phyloP scores from a whole-genome alignment of 2,113 vertebrate species.

The Sorex araneus region DNA sequence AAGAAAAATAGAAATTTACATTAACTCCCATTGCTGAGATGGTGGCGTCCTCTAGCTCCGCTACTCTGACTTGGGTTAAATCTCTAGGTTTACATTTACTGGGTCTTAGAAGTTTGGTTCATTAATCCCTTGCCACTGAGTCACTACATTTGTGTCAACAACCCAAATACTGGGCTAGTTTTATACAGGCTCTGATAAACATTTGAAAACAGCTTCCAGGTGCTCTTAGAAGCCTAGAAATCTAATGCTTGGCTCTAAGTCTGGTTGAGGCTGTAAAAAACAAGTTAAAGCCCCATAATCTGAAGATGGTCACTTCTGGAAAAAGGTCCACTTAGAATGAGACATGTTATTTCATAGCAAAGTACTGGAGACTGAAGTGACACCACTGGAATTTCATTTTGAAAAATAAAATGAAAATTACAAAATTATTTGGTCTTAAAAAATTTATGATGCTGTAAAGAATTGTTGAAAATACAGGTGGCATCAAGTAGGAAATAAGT shows the following conservation, averaged over 20 bases:
- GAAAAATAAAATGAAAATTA: slow-evolving; percentile 41
- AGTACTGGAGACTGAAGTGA: neutral
- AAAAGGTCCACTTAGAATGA: neutral
- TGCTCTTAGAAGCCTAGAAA: neutral
- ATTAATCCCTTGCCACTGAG: slow-evolving; percentile 18
- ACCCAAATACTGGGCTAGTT: neutral
- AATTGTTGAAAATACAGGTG: neutral
- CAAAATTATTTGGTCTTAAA: slow-evolving; percentile 35
- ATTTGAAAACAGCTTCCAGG: neutral
- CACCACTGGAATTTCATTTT: slow-evolving; percentile 41
- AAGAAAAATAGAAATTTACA: neutral
- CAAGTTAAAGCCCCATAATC: neutral
- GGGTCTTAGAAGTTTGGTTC: neutral
- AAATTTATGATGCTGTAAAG: neutral
- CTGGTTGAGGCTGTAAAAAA: neutral
- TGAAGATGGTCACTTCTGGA: neutral
- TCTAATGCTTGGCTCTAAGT: neutral
- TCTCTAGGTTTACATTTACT: neutral
- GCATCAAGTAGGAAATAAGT: neutral
- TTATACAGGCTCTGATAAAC: neutral
- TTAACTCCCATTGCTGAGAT: neutral
- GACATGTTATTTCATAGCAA: neutral
- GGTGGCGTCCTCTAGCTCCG: neutral
- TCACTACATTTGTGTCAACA: slow-evolving; percentile 36
- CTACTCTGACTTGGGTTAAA: neutral